These are phyloP conservation scores for Tiliqua scincoides DNA, from an alignment of 2,113 vertebrate genomes.

Conservation along the genomic window DNA sequence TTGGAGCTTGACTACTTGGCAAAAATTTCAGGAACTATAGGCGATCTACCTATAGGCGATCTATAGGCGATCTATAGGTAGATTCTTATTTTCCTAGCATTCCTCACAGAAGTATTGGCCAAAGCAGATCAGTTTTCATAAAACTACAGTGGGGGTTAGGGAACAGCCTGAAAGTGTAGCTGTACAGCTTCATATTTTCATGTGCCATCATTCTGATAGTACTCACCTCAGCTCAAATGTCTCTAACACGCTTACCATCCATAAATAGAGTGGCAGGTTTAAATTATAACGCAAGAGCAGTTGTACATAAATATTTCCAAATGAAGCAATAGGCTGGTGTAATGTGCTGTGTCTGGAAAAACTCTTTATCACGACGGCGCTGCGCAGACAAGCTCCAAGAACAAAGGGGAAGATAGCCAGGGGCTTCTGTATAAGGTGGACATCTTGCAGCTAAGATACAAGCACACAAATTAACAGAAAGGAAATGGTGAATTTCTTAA, in stretches of 20 bases:
- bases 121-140: background rate
- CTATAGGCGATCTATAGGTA: too few species aligned
- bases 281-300: slow-evolving; percentile 81
- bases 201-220: background rate
- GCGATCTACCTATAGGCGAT: too few species aligned
- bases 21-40: too few species aligned
- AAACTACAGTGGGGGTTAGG: background rate
- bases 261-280: slow-evolving; percentile 80
- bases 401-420: slow-evolving; percentile 75
- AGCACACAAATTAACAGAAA: background rate
- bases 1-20: too few species aligned
- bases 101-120: too few species aligned
- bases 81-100: too few species aligned
- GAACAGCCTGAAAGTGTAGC: background rate
- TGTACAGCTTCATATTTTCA: background rate
- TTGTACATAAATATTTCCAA: slow-evolving; percentile 63
- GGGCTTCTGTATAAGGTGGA: slow-evolving; percentile 83
- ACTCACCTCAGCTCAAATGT: slow-evolving; percentile 68
- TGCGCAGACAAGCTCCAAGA: slow-evolving; percentile 83
- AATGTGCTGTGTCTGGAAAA: slow-evolving; percentile 78
- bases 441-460: slow-evolving; percentile 77
- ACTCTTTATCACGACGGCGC: slow-evolving; percentile 74
- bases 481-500: background rate
- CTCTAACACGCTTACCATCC: slow-evolving; percentile 72
- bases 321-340: slow-evolving; percentile 28